These are phyloP conservation scores for Rhinolophus ferrumequinum DNA, from an alignment of 2,113 vertebrate genomes.

Conservation along the genomic window DNA sequence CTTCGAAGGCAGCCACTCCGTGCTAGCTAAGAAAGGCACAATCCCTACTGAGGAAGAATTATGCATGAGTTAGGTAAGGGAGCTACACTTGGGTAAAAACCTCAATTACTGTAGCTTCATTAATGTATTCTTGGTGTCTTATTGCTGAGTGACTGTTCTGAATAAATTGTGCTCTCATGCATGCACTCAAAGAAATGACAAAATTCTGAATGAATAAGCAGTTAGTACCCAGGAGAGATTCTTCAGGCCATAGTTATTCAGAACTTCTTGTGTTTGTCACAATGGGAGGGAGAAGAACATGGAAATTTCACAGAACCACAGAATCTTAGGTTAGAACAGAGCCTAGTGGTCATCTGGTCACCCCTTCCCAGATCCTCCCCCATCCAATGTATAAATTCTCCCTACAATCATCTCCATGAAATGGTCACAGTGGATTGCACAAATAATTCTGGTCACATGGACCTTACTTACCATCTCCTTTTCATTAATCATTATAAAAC, in stretches of 20 bases:
- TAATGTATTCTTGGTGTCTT: conserved; percentile 71
- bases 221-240: conserved; percentile 41
- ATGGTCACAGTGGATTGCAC: not conserved
- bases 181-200: conserved; percentile 71
- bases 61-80: conserved; percentile 66
- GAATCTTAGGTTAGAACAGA: conserved; percentile 7
- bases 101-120: conserved; percentile 80
- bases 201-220: conserved; percentile 81
- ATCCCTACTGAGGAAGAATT: conserved; percentile 59
- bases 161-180: conserved; percentile 75
- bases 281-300: not conserved
- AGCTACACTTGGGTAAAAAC: conserved; percentile 78
- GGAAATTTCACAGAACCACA: not conserved
- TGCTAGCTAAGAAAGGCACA: conserved; percentile 49
- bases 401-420: not conserved
- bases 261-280: conserved; percentile 56
- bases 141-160: conserved; percentile 75
- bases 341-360: not conserved
- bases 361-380: not conserved
- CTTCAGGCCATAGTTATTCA: conserved; percentile 50
- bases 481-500: conserved; percentile 41
- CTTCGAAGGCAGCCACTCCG: conserved; percentile 17
- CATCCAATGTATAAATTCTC: not conserved
- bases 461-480: conserved; percentile 11
- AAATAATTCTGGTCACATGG: not conserved